Base-by-base conservation (phyloP, 35 echinoderm and acorn worm genomes). In the Lytechinus pictus region DNA sequence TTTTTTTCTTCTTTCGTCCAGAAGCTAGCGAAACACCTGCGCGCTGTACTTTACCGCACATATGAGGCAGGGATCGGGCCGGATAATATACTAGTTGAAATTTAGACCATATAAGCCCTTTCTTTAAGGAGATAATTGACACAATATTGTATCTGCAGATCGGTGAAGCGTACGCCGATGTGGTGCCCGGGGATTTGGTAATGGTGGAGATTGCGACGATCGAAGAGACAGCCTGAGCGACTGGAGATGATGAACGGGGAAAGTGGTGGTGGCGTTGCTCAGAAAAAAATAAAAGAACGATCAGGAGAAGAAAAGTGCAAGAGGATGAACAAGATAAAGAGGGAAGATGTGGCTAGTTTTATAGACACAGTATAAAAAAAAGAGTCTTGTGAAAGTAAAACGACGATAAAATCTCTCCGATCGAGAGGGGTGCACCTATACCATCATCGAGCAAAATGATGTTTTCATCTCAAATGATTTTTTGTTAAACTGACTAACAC, bases 61-160 rank as follows among this genome's bases (percentile, higher is more conserved):
- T 90, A 54, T 12, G 14, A 90, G 88, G n/a, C 88, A 44, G 88
- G 88, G 88, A 90, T 2, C 28, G 52, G 88, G 88, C 29, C 66
- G 13, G 88, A 90, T 90, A 90, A 54, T 54, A 90, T 54, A 90
- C 88, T 90, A 90, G 28, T 90, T 90, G 88, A 90, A 90, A 90
- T 90, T 90, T 90, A 90, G 88, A 44, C 52, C 88, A 52, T 54
- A 90, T 90, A 90, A 79, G 29, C 88, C 88, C 88, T 90, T 90
- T 90, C 88, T 90, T 90, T 90, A 90, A 90, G 88, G 29, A 33
- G 88, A 90, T 90, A 90, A 90, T 90, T 90, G 88, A 90, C 88
- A 90, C 88, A 90, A 90, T 90, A 90, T 90, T 90, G 88, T 90
- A 90, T 90, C 88, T 90, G 88, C 28, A 12, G 88, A 90, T 28